These are phyloP conservation scores for Trachelus iudaicus DNA, from an alignment of 2,888 invertebrate species.

Conservation along the genomic window DNA sequence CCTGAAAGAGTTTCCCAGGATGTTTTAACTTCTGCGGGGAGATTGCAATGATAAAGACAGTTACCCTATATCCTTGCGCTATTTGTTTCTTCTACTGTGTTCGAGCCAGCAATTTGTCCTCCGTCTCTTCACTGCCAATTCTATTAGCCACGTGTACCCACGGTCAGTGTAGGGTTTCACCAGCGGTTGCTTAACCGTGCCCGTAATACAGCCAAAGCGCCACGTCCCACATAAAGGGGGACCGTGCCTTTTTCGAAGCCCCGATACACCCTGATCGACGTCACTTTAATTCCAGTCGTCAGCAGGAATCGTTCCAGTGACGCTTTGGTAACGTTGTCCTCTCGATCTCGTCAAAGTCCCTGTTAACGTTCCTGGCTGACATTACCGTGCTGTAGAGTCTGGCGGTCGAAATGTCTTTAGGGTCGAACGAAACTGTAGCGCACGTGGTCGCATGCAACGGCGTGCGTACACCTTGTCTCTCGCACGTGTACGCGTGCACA, in stretches of 20 bases:
- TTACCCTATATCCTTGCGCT: neutral
- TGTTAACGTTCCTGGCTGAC: neutral
- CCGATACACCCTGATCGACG: neutral
- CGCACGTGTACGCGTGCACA: slow-evolving; percentile 5
- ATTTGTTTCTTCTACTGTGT: neutral
- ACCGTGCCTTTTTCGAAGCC: neutral
- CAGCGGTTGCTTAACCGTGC: neutral
- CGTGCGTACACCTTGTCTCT: slow-evolving; percentile 11
- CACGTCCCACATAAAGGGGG: neutral
- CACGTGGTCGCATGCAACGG: slow-evolving; percentile 4
- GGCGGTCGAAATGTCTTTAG: neutral
- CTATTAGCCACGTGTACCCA: neutral
- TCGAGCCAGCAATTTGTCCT: neutral
- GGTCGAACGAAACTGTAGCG: neutral
- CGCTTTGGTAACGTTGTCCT: neutral
- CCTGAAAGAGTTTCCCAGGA: neutral
- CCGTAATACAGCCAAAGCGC: neutral
- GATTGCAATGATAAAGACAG: neutral
- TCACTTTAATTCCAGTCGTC: neutral
- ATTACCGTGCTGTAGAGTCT: neutral
- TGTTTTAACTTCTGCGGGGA: neutral
- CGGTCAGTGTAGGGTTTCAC: neutral
- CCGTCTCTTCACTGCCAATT: neutral
- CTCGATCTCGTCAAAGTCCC: neutral
- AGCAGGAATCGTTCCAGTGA: neutral